Evolutionary conservation across 2,113 vertebrate species (phyloP), one percentile per base, ranked within the genome.

Genomic region (Cyprinodon brontotheroides): DNA sequence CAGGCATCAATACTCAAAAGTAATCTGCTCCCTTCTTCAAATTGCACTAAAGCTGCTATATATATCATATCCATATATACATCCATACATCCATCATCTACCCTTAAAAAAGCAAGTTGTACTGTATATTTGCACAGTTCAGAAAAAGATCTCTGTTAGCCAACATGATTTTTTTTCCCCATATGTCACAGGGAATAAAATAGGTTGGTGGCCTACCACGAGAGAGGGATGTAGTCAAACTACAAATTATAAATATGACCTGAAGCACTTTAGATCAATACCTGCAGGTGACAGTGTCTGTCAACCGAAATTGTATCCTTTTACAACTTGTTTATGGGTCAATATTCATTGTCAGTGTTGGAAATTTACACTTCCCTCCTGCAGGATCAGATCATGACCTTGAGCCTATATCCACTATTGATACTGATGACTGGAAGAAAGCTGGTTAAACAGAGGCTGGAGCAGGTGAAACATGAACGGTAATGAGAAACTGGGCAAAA

Each of bases 191-290:
- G 83, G 75, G 87, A 89, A 86, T 89, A 88, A 93, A 94, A 93
- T 77, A 89, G 81, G 88, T 75, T 74, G 90, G 84, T 87, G 83
- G 89, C 82, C 88, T 62, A 83, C 86, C 89, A 85, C 84, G 91
- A 91, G 86, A 87, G 82, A 85, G 81, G 84, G 87, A 86, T 86
- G 75, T 90, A 91, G 90, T 93, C 92, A 93, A 92, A 93, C 92
- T 92, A 90, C 90, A 89, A 92, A 92, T 93, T 92, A 94, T 88
- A 87, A 89, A 91, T 88, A 85, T 88, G 92, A 89, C 93, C 89
- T 84, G 81, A 77, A 70, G 78, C 5, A 85, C 82, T 84, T 73
- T 83, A 87, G 86, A 90, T 89, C 84, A 64, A 61, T 85, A 87
- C 87, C 86, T 86, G 84, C 84, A 86, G 79, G 85, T 82, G 86